Evolutionary conservation across 2,113 vertebrate genomes (phyloP).

Genomic region (Amazona vittata): DNA sequence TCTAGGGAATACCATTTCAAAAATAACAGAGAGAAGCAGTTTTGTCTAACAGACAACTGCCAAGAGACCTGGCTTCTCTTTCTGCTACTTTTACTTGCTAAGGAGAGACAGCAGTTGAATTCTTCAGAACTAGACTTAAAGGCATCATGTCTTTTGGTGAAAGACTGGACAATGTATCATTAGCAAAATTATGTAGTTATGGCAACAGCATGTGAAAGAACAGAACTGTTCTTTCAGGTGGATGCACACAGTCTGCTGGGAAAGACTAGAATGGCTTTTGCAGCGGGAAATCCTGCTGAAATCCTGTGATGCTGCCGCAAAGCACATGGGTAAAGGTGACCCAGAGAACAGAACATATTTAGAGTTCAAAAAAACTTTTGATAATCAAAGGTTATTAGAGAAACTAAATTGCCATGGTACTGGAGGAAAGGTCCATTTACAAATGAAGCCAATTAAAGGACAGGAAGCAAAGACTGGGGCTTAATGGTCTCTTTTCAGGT

Average conservation of each 20-base stretch:
- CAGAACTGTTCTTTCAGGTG: not conserved
- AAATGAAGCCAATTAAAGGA: not conserved
- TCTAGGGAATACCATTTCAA: not conserved
- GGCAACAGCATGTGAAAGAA: not conserved
- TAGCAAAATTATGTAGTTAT: not conserved
- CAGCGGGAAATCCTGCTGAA: not conserved
- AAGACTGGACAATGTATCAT: not conserved
- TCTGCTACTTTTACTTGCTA: not conserved
- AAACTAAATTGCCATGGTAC: not conserved
- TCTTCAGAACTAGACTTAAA: not conserved
- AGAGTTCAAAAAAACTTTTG: not conserved
- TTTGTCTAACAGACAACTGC: not conserved
- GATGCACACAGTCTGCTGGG: not conserved
- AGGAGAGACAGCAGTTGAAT: not conserved
- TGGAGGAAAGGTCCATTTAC: not conserved
- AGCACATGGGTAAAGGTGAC: not conserved
- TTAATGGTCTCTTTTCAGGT: not conserved
- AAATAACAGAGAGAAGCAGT: not conserved
- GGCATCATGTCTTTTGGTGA: not conserved
- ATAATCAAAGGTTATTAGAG: not conserved
- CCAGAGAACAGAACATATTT: not conserved
- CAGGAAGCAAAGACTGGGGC: not conserved
- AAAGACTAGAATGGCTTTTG: not conserved
- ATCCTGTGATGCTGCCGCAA: not conserved
- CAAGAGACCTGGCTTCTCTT: not conserved